A percentile compares a stretch with the other conserved stretches of the same genome.
phyloP scores from a whole-genome alignment of 2,888 invertebrate genomes.

The Leptinotarsa haldemani region DNA sequence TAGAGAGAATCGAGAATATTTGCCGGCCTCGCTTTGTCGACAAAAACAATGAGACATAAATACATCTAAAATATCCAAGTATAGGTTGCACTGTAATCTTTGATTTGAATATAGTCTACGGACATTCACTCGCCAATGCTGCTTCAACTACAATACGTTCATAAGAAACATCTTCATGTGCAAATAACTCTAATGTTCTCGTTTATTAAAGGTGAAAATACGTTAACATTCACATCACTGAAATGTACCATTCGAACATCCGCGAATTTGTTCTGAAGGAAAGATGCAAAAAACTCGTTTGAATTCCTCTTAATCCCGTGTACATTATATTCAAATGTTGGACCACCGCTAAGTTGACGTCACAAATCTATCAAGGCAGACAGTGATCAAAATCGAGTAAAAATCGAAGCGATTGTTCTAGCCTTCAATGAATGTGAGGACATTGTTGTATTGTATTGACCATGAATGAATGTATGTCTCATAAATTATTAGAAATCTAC shows the following conservation, averaged over 20 bases:
- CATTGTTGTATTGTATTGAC: background rate
- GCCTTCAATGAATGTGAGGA: slow-evolving; percentile 2
- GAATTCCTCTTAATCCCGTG: slow-evolving; percentile 32
- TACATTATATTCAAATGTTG: slow-evolving; percentile 64
- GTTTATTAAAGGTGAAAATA: background rate
- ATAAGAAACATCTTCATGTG: background rate
- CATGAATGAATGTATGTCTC: slow-evolving; percentile 10
- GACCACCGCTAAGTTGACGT: slow-evolving; percentile 62
- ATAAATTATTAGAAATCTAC: background rate
- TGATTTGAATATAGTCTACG: slow-evolving; percentile 52
- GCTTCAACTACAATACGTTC: background rate
- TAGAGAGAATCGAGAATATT: slow-evolving; percentile 53
- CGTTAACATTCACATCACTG: background rate
- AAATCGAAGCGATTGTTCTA: slow-evolving; percentile 46
- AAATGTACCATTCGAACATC: background rate
- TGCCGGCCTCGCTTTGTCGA: slow-evolving; percentile 42
- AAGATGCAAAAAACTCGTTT: slow-evolving; percentile 39
- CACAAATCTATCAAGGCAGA: slow-evolving; percentile 61
- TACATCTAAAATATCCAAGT: slow-evolving; percentile 58
- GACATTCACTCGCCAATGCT: background rate
- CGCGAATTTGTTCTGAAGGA: slow-evolving; percentile 10
- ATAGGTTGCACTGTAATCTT: slow-evolving; percentile 49
- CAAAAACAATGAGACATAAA: slow-evolving; percentile 60
- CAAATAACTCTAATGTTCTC: background rate
- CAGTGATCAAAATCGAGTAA: slow-evolving; percentile 45